These are phyloP conservation scores for Cricetomys ansorgei DNA, from an alignment of 2,113 vertebrate genomes.

Conservation along the genomic window DNA sequence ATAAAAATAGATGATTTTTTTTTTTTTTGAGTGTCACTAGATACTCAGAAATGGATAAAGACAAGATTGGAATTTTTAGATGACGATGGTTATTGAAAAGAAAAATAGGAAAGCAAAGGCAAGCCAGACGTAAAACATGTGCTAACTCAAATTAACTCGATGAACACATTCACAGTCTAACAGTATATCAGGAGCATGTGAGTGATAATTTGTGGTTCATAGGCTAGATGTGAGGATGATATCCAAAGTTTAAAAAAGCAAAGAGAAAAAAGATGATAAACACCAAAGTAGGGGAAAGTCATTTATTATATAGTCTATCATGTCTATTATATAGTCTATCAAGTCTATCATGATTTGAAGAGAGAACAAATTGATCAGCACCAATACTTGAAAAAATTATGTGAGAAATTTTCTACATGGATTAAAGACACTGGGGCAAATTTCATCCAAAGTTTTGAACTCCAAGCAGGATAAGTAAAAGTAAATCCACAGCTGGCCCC, in stretches of 20 bases:
- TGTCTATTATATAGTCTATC: too few species aligned
- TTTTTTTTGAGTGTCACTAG: not conserved
- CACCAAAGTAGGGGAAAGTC: not conserved
- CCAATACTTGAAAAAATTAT: not conserved
- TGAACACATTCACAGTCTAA: not conserved
- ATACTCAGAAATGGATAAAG: not conserved
- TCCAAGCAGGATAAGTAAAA: not conserved
- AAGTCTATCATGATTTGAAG: not conserved
- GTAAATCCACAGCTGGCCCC: not conserved
- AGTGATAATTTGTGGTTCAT: constrained; percentile 21
- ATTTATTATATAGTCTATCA: not conserved
- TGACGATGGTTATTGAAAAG: constrained; percentile 25
- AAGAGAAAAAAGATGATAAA: not conserved
- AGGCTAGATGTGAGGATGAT: not conserved
- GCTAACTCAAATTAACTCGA: constrained; percentile 8
- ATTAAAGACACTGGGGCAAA: not conserved
- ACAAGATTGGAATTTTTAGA: not conserved
- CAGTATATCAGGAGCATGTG: not conserved
- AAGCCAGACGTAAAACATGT: not conserved
- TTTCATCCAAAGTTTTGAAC: not conserved
- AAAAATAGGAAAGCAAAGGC: not conserved
- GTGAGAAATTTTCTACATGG: not conserved
- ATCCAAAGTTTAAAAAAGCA: constrained; percentile 14
- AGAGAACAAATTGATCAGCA: not conserved
- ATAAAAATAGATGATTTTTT: not conserved